Percentiles rank a stretch among this genome's conserved stretches.
These are phyloP conservation scores for Drosophila limbata DNA, from an alignment of 2,888 invertebrate species.

Conservation along the genomic window DNA sequence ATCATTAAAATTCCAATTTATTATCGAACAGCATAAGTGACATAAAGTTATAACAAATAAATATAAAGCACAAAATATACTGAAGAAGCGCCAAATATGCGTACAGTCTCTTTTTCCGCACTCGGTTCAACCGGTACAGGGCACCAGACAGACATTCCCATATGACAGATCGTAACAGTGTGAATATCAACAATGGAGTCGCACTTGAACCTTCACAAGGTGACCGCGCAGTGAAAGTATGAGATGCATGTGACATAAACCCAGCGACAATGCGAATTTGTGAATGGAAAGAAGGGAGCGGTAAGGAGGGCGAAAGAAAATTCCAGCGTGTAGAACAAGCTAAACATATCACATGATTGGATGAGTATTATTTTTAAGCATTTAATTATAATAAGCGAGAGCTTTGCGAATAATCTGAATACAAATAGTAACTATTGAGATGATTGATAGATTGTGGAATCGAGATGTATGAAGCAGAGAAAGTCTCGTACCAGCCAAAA, in stretches of 20 bases:
- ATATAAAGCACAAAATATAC: conserved; percentile 1
- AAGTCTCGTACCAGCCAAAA: conserved; percentile 40
- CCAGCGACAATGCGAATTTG: conserved; percentile 27
- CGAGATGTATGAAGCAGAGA: conserved; percentile 34
- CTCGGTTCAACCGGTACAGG: conserved; percentile 56
- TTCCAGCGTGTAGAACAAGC: conserved; percentile 33
- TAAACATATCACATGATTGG: neutral
- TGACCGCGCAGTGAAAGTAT: conserved; percentile 72
- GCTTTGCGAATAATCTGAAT: conserved; percentile 11
- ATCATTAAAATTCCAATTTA: conserved; percentile 42
- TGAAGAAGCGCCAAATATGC: conserved; percentile 53
- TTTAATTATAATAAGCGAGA: conserved; percentile 9
- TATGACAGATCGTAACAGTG: conserved; percentile 11
- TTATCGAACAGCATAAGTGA: conserved; percentile 50
- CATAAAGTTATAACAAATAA: conserved; percentile 29
- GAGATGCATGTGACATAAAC: conserved; percentile 63
- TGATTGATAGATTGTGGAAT: conserved; percentile 43
- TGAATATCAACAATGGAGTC: conserved; percentile 40
- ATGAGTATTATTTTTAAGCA: conserved; percentile 8
- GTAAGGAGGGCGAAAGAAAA: neutral
- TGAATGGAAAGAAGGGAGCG: conserved; percentile 5
- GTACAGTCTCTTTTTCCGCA: conserved; percentile 41
- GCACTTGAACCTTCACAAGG: conserved; percentile 77
- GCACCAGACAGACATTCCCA: conserved; percentile 21
- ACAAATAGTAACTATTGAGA: conserved; percentile 8